Evolutionary conservation across 2,888 invertebrate genomes (phyloP), one percentile per base, ranked within the genome.

Genomic region (Pterobdella sp.): DNA sequence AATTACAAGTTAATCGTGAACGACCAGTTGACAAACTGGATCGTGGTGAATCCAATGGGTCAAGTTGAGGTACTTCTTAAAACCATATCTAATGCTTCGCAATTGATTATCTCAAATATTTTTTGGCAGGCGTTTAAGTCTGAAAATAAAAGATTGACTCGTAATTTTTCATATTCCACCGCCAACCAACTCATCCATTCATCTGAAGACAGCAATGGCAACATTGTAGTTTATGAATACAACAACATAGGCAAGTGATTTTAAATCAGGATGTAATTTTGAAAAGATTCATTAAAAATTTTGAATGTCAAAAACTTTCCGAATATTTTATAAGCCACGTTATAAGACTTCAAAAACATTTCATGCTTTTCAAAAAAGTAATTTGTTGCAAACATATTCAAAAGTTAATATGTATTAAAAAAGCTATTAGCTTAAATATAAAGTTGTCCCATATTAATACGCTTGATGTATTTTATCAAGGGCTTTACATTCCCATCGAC

Each of bases 1-100:
- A 82, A 85, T 77, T 65, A 65, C 35, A 69, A 69, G 32, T 29
- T 42, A 37, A 31, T 69, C 0, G 22, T 35, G 4, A 67, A 67
- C 60, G 42, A 64, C 7, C 34, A 67, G 68, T 52, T 34, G 65
- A 79, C 78, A 68, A 81, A 81, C 75, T 76, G 78, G 65, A 85
- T 95, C 29, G 88, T 90, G 77, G 93, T 94, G 92, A 93, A 94
- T 0, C 88, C 93, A 80, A 92, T 93, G 90, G 90, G 91, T 81
- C 90, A 93, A 88, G 85, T 96, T 22, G 92, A 93, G 81, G 92
- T 92, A 81, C 90, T 92, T 76, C 78, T 77, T 76, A 92, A 93
- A 0, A 32, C 34, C 31, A 14, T n/a, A 31, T 32, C 1, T 0
- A 34, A 32, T 65, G 42, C 7, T 42, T 42, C 3, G 4, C 26